These are phyloP conservation scores for Menidia beryllina DNA, from an alignment of 2,113 vertebrate species.

Conservation along the genomic window DNA sequence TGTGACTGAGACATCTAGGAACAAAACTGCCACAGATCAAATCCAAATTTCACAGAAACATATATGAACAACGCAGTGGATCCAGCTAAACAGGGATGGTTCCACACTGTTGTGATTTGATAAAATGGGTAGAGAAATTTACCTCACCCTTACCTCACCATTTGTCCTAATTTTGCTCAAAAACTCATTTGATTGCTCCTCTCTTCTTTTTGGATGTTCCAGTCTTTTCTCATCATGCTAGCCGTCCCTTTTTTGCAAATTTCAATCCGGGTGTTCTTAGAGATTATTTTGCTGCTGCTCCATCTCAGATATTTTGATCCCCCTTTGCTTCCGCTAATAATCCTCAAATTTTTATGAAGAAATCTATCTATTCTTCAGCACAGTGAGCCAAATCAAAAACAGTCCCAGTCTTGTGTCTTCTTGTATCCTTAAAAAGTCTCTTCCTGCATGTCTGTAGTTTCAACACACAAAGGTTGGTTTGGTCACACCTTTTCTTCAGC, in stretches of 20 bases:
- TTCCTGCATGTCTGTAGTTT: constrained; percentile 27
- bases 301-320: not conserved
- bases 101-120: not conserved
- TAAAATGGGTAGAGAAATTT: not conserved
- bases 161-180: constrained; percentile 1
- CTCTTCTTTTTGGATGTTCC: constrained; percentile 22
- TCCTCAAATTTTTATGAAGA: constrained; percentile 18
- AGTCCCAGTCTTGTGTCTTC: not conserved
- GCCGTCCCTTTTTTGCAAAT: constrained; percentile 17
- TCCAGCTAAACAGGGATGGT: not conserved
- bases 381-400: constrained; percentile 1
- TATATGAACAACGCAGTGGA: not conserved
- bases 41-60: constrained; percentile 18
- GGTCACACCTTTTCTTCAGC: constrained; percentile 42
- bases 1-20: constrained; percentile 76
- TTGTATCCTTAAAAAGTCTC: constrained; percentile 5
- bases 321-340: constrained; percentile 12
- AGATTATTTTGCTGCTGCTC: constrained; percentile 17
- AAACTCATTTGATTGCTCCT: constrained; percentile 6
- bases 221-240: constrained; percentile 27
- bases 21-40: constrained; percentile 15
- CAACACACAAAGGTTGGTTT: constrained; percentile 8
- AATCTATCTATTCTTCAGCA: not conserved
- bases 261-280: constrained; percentile 10
- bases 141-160: constrained; percentile 12